These are phyloP conservation scores for Rhabditophanes sp. DNA, from an alignment of 2,888 invertebrate species.

Conservation along the genomic window DNA sequence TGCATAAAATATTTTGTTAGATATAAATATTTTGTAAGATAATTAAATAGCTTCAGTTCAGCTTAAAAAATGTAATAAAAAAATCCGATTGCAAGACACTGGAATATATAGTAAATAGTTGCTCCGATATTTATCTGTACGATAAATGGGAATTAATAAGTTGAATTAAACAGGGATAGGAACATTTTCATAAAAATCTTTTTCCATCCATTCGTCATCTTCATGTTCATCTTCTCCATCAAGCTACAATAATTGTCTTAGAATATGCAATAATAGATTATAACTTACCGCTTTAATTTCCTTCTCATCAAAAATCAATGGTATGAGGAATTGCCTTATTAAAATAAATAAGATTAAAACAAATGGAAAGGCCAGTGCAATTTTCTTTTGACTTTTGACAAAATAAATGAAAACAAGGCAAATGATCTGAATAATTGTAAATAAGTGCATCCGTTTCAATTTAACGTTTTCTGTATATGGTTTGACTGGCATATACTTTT, in stretches of 20 bases:
- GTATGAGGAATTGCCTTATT: conserved; percentile 50
- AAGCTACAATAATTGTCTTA: conserved; percentile 19
- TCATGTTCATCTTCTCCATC: conserved; percentile 25
- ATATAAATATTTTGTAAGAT: too few relatives aligned
- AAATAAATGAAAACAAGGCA: conserved; percentile 60
- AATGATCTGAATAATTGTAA: conserved; percentile 66
- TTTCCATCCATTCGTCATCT: conserved; percentile 17
- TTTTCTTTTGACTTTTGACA: conserved; percentile 66
- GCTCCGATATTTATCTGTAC: too few relatives aligned
- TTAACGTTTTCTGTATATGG: conserved; percentile 65
- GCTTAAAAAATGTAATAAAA: too few relatives aligned
- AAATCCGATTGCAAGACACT: too few relatives aligned
- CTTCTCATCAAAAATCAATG: conserved; percentile 19
- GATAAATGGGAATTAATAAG: too few relatives aligned
- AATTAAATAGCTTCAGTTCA: too few relatives aligned
- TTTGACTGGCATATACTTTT: conserved; percentile 79
- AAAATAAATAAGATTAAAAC: conserved; percentile 75
- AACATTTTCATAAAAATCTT: conserved; percentile 19
- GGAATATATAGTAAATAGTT: too few relatives aligned
- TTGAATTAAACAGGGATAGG: conserved; percentile 18
- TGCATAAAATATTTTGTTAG: too few relatives aligned
- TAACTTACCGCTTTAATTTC: conserved; percentile 28
- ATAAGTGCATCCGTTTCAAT: conserved; percentile 75
- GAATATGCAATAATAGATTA: not conserved
- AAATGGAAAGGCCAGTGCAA: conserved; percentile 80